phyloP scores from a whole-genome alignment of 2,797 vertebrate species.

The Lepus townsendii region DNA sequence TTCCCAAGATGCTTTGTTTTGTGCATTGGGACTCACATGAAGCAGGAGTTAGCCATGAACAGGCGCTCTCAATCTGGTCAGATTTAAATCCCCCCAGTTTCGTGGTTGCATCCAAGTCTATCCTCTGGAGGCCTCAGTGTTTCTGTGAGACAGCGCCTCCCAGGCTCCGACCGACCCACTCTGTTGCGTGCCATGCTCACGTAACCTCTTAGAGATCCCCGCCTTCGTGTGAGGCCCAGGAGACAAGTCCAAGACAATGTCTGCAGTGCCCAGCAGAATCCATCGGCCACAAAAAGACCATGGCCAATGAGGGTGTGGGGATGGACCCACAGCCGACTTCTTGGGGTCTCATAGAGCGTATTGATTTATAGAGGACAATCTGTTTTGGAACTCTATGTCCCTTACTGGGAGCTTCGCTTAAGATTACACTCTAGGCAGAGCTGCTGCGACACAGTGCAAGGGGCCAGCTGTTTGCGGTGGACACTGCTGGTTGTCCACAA shows the following conservation, averaged over 20 bases:
- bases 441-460: neutral
- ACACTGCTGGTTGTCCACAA: too few relatives aligned
- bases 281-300: neutral
- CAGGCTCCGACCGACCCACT: too few relatives aligned
- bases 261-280: too few relatives aligned
- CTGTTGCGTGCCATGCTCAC: neutral
- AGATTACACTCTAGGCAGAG: neutral
- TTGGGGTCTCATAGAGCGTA: neutral
- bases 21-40: neutral
- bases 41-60: neutral
- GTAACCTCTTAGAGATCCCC: neutral
- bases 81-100: neutral
- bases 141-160: neutral
- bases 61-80: neutral
- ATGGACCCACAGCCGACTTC: neutral
- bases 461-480: neutral
- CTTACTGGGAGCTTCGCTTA: neutral
- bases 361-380: neutral
- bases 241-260: neutral
- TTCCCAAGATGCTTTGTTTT: neutral
- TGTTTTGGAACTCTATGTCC: neutral
- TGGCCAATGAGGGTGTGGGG: neutral
- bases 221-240: neutral
- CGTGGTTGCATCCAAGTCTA: neutral
- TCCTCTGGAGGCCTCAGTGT: neutral